These are phyloP conservation scores for Tetrapedia diversipes DNA, from an alignment of 2,888 invertebrate species.

Conservation along the genomic window DNA sequence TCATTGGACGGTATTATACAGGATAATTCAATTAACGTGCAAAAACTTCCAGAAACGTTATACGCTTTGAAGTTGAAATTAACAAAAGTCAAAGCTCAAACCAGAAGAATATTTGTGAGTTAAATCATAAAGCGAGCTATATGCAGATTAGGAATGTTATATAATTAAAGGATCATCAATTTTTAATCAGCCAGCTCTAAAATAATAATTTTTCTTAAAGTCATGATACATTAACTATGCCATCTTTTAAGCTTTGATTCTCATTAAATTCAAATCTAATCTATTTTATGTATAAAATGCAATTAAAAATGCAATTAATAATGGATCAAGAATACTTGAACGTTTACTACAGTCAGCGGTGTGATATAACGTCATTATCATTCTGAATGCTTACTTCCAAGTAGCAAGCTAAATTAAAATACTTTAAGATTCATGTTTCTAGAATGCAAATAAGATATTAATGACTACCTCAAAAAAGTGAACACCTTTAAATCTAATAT, in stretches of 20 bases:
- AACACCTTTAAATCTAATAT: not conserved
- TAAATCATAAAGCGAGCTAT: too few species aligned
- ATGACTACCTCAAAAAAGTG: not conserved
- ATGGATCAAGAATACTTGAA: not conserved
- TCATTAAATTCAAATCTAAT: not conserved
- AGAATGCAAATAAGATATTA: not conserved
- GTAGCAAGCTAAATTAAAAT: not conserved
- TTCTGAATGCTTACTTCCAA: not conserved
- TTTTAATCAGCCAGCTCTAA: not conserved
- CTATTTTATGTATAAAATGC: not conserved
- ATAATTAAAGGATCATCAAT: not conserved
- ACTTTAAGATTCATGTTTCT: not conserved
- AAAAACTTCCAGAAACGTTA: not conserved
- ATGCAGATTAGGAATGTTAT: slow-evolving; percentile 2
- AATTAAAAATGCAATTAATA: not conserved
- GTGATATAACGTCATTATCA: not conserved
- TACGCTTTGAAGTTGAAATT: not conserved
- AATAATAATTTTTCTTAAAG: not conserved
- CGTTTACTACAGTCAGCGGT: not conserved
- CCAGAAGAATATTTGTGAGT: too few species aligned
- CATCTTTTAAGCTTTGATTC: not conserved
- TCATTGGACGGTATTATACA: slow-evolving; percentile 17
- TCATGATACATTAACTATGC: too few species aligned
- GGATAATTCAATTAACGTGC: not conserved
- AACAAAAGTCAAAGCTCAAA: too few species aligned